Evolutionary conservation across 2,113 vertebrate species (phyloP).

Genomic region (Danionella cerebrum): DNA sequence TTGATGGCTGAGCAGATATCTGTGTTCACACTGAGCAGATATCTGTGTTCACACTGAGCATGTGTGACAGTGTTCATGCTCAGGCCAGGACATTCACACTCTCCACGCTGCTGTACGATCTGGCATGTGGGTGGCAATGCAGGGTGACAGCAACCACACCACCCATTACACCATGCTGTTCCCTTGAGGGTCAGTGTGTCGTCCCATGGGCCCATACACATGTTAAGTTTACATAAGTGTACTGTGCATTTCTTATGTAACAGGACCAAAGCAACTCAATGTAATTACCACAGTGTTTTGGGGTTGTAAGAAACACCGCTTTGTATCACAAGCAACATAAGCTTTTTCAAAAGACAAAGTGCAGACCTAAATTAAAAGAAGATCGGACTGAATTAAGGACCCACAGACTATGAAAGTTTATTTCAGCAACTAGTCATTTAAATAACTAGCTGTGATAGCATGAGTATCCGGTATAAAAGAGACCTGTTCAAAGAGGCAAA

Average conservation of each 20-base stretch:
- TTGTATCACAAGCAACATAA: background rate
- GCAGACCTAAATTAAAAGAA: too few relatives aligned
- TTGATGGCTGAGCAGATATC: background rate
- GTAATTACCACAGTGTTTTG: too few relatives aligned
- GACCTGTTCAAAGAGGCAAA: too few relatives aligned
- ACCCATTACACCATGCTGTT: background rate
- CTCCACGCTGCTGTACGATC: background rate
- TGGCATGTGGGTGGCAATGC: background rate
- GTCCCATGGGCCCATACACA: background rate
- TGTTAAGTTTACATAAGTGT: background rate
- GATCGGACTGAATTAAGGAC: too few relatives aligned
- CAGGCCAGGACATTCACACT: background rate
- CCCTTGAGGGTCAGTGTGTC: conserved; percentile 2
- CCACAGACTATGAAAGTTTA: too few relatives aligned
- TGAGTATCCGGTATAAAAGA: too few relatives aligned
- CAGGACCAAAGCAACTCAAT: background rate
- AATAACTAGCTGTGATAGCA: too few relatives aligned
- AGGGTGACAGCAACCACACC: background rate
- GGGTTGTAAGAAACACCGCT: background rate
- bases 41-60: background rate
- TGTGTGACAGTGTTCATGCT: background rate
- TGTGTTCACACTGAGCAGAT: background rate
- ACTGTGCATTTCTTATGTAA: conserved; percentile 8
- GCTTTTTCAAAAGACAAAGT: too few relatives aligned
- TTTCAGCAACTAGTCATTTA: too few relatives aligned